These are phyloP conservation scores for Spea multiplicata DNA, from an alignment of 2,113 vertebrate genomes.

Conservation along the genomic window DNA sequence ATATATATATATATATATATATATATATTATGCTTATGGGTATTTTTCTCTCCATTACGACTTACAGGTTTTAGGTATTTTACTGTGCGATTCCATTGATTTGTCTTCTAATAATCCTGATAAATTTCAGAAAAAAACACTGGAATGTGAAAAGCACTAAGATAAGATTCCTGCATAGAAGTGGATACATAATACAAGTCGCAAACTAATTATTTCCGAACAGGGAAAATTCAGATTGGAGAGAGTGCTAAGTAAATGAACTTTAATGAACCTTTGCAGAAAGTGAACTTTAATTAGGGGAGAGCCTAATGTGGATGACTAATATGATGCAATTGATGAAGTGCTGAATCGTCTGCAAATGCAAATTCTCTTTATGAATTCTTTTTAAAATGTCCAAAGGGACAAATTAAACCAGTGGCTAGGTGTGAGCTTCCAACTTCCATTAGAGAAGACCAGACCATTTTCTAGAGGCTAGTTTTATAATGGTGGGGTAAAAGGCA, in stretches of 20 bases:
- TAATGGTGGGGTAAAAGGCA: too few relatives aligned
- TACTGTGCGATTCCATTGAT: constrained; percentile 20
- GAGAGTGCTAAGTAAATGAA: constrained; percentile 39
- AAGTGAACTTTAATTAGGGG: constrained; percentile 35
- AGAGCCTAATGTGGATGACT: constrained; percentile 31
- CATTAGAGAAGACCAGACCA: too few relatives aligned
- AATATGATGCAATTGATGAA: constrained; percentile 37
- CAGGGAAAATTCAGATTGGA: constrained; percentile 23
- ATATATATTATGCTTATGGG: neutral
- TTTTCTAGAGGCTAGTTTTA: too few relatives aligned
- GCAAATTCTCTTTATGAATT: constrained; percentile 4
- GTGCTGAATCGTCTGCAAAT: constrained; percentile 21
- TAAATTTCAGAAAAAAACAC: constrained; percentile 34
- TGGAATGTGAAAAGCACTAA: constrained; percentile 31
- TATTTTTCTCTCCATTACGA: neutral
- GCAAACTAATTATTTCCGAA: constrained; percentile 41
- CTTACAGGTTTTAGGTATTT: neutral
- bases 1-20: too few relatives aligned
- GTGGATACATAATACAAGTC: constrained; percentile 18
- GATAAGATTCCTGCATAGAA: constrained; percentile 12
- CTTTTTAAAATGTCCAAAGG: neutral
- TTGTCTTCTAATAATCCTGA: constrained; percentile 35
- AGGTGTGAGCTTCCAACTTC: too few relatives aligned
- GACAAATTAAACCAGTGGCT: neutral
- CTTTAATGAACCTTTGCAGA: constrained; percentile 31